Evolutionary conservation across 2,797 vertebrate species (phyloP), one percentile per base, ranked within the genome.

Genomic region (Brachyalestes nurse): DNA sequence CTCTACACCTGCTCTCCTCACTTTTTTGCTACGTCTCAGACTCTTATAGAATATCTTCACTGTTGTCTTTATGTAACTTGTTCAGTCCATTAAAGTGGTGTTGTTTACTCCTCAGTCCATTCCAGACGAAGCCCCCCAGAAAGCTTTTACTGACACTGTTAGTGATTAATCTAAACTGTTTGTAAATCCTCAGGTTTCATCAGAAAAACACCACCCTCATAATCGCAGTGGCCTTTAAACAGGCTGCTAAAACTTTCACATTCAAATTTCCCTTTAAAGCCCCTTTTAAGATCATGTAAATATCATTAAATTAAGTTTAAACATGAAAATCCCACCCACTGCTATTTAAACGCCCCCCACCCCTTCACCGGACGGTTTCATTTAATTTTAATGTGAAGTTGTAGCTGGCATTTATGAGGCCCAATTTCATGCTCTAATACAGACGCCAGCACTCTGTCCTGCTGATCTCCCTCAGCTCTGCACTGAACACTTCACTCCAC

Each of bases 371-470:
- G 23, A 23, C 28, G 21, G 28, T 47, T 49, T 47, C n/a, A 69
- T 70, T 70, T 70, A 5, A 70, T 51, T 70, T 70, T 51, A 51
- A 70, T 51, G 45, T 21, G 47, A 12, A 51, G 67, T 49, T 21
- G 10, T 51, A 28, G 21, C 47, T 70, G 13, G 45, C 13, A 28
- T 51, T 70, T 51, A 51, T 23, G 67, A 51, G 66, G 42, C 42
- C 66, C 21, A 14, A 49, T 69, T 69, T 69, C 66, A 69, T 69
- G 66, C 66, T 69, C 66, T 49, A 69, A 49, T 49, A 69, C 42
- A 49, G 67, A 47, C 19, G 45, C 21, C n/a, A 21, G 9, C 65
- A 45, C 38, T 10, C 65, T 67, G 17, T 21, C 65, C 19, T 13
- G 9, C 40, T 45, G 42, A 12, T 67, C 28, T 65, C 62, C 62